Evolutionary conservation across 1,140 invertebrate species (phyloP), one percentile per base, ranked within the genome.

Genomic region (Eubasilissa regina): DNA sequence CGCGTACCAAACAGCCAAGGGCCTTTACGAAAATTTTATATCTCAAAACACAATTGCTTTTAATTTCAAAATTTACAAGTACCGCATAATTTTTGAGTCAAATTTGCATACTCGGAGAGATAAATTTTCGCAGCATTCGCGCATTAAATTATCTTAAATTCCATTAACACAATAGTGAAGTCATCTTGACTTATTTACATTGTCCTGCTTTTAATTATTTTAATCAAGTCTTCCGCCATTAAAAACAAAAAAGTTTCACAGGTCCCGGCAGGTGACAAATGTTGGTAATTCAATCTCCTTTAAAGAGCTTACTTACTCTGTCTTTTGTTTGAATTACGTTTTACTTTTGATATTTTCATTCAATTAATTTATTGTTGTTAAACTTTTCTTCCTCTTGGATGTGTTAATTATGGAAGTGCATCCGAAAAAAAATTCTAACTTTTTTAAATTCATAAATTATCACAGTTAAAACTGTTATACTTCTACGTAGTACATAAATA

Each of bases 141-240:
- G 64, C 64, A 68, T 68, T 68, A 68, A 68, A 68, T 68, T 68
- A 66, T 68, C 64, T 13, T 68, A 68, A 68, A 68, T 68, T 68
- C 64, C 17, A 68, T 68, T 68, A 68, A 68, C 64, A 68, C 64
- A 68, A 68, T 68, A 68, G 35, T 68, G 43, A 45, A 68, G 64
- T 68, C 68, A 55, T 55, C 68, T 73, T n/a, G 19, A 51, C 68
- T 73, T 73, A 55, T 73, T 73, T 73, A 53, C 47, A 55, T 25
- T 53, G 51, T 44, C 68, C 35, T 21, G 51, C 47, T 55, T 55
- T 68, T 73, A 73, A 73, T 73, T 73, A 73, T 73, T 73, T 73
- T 73, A 73, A 73, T 73, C 68, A 73, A 73, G 68, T 73, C 68
- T 73, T 73, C 48, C 25, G n/a, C 68, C 48, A 55, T 73, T 73